Conservation (phyloP, 2,797 vertebrate species). For the Threskiornis aethiopicus region DNA sequence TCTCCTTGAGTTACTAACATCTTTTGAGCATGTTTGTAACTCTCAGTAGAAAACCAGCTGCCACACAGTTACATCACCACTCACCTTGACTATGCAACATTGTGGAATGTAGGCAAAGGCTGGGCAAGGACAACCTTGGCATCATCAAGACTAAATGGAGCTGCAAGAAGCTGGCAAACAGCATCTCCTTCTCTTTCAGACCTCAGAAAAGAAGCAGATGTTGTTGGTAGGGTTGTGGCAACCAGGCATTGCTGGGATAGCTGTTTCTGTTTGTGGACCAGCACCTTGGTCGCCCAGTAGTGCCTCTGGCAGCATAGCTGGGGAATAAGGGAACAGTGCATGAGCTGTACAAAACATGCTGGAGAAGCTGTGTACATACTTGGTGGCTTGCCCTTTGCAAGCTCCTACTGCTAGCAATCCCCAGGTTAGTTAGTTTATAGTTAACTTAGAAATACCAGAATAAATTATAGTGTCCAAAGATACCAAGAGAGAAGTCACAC, state of each 20-base stretch:
- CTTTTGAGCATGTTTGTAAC: accelerated
- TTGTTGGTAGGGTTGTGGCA: neutral
- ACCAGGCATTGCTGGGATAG: neutral
- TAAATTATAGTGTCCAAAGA: neutral
- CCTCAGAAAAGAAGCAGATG: neutral
- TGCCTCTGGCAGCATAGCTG: neutral
- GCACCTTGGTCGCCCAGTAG: neutral
- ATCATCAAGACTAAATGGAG: neutral
- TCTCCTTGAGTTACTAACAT: neutral
- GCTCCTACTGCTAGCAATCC: neutral
- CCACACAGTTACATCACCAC: neutral
- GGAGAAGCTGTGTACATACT: neutral
- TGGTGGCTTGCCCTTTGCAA: neutral
- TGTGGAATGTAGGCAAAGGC: neutral
- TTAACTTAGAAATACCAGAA: neutral
- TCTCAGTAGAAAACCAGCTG: neutral
- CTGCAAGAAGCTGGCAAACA: neutral
- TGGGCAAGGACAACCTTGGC: neutral
- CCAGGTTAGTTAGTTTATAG: neutral
- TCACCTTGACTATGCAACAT: neutral
- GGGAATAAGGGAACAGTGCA: neutral
- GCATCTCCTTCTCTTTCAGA: neutral
- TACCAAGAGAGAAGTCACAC: neutral
- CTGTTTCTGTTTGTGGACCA: neutral
- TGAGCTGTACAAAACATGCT: accelerated